These are phyloP conservation scores for Actinia equina DNA, from an alignment of 64 coral and sea anemone species.

Conservation along the genomic window DNA sequence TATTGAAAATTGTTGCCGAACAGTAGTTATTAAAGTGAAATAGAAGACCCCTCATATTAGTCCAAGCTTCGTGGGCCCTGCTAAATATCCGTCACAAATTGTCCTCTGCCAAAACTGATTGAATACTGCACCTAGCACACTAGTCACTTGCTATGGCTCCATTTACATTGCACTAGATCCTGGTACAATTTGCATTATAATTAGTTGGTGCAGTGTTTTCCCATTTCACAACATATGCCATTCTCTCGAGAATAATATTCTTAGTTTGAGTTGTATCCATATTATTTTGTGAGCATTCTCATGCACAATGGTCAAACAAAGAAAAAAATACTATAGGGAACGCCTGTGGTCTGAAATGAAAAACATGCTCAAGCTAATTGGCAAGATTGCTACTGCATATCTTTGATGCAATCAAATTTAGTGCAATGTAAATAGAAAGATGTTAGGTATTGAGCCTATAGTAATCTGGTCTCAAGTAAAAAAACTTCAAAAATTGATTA, in stretches of 20 bases:
- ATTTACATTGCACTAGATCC: not conserved
- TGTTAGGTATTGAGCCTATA: not conserved
- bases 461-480: not conserved
- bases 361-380: too few species aligned
- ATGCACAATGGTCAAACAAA: too few species aligned
- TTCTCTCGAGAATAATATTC: too few species aligned
- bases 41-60: constrained; percentile 2
- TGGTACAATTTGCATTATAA: not conserved
- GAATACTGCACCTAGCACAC: constrained; percentile 28
- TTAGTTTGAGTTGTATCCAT: too few species aligned
- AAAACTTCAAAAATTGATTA: too few species aligned
- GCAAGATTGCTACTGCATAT: too few species aligned
- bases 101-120: not conserved
- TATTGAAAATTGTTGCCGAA: not conserved
- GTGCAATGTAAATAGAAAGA: not conserved
- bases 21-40: not conserved
- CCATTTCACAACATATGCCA: too few species aligned
- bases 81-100: constrained; percentile 27
- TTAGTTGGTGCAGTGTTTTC: too few species aligned
- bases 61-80: constrained; percentile 64
- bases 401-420: not conserved
- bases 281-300: too few species aligned
- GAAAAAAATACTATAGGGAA: too few species aligned
- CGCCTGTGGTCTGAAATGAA: too few species aligned
- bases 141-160: not conserved